Evolutionary conservation across 2,888 invertebrate species (phyloP).

Genomic region (Hybos culiciformis): DNA sequence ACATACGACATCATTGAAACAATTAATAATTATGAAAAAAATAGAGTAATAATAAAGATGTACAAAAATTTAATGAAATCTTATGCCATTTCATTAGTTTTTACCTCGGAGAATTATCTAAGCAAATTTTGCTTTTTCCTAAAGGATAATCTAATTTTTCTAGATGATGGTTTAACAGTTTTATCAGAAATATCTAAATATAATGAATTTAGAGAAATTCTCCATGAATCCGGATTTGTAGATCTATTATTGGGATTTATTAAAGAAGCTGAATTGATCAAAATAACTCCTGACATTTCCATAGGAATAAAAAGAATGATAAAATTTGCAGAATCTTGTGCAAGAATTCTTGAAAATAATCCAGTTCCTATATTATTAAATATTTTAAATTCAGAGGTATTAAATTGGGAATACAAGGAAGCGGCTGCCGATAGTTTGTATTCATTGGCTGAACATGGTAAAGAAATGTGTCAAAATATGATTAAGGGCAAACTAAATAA

Average conservation of each 20-base stretch:
- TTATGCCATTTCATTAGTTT: too few relatives aligned
- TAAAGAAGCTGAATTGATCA: not conserved
- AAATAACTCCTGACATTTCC: not conserved
- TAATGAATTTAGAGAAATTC: slow-evolving; percentile 2
- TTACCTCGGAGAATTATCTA: too few relatives aligned
- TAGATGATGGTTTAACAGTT: too few relatives aligned
- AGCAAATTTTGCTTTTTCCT: too few relatives aligned
- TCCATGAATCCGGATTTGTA: slow-evolving; percentile 4
- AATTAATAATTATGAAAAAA: too few relatives aligned
- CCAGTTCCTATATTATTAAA: slow-evolving; percentile 4
- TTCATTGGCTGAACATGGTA: slow-evolving; percentile 4
- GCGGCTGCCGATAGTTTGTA: slow-evolving; percentile 7
- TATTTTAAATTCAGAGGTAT: not conserved
- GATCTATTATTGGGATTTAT: slow-evolving; percentile 1
- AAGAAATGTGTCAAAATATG: slow-evolving; percentile 3
- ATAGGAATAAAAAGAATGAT: slow-evolving; percentile 23
- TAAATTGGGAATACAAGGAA: slow-evolving; percentile 8
- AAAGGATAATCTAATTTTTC: too few relatives aligned
- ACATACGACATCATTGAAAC: too few relatives aligned
- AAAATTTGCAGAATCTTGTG: slow-evolving; percentile 13
- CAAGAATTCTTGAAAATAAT: slow-evolving; percentile 6
- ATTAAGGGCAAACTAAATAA: slow-evolving; percentile 2
- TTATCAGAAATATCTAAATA: too few relatives aligned
- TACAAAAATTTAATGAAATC: too few relatives aligned
- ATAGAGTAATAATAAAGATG: too few relatives aligned